phyloP scores from a whole-genome alignment of 1,140 invertebrate genomes.

The Platyscapa corneri region DNA sequence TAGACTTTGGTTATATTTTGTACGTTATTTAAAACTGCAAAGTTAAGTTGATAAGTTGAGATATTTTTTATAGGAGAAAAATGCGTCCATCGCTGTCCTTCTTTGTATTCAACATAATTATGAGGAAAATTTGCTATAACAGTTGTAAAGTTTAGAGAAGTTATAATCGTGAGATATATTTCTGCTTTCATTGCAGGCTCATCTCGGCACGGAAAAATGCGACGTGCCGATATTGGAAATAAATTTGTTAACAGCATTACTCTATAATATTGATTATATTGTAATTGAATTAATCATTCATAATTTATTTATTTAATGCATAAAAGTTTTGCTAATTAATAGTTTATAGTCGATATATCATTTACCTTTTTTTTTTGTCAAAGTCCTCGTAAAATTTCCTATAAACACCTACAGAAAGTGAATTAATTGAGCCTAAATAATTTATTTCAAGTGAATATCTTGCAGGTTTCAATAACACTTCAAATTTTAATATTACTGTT shows the following conservation, averaged over 20 bases:
- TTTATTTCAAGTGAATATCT: conserved; percentile 48
- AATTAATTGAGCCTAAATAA: conserved; percentile 55
- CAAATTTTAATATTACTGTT: conserved; percentile 49
- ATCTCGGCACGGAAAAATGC: conserved; percentile 94
- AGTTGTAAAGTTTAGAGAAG: conserved; percentile 79
- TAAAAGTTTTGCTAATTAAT: no score
- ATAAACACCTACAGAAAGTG: conserved; percentile 57
- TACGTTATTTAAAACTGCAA: conserved; percentile 33
- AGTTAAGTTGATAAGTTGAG: conserved; percentile 69
- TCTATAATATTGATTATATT: conserved; percentile 4
- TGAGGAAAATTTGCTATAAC: conserved; percentile 27
- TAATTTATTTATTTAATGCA: no score
- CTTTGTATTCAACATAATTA: conserved; percentile 38
- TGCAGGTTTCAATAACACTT: conserved; percentile 35
- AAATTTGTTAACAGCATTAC: conserved; percentile 80
- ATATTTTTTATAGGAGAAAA: conserved; percentile 70
- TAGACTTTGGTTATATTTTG: conserved; percentile 24
- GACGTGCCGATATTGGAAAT: conserved; percentile 87
- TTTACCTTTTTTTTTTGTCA: conserved; percentile 56
- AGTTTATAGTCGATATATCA: conserved; percentile 25
- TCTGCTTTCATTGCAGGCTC: conserved; percentile 91
- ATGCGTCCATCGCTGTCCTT: conserved; percentile 84
- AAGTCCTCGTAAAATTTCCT: conserved; percentile 55
- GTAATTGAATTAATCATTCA: background rate
- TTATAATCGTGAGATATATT: conserved; percentile 85